Evolutionary conservation across 2,888 invertebrate genomes (phyloP).

Genomic region (Crossocerus cetratus): DNA sequence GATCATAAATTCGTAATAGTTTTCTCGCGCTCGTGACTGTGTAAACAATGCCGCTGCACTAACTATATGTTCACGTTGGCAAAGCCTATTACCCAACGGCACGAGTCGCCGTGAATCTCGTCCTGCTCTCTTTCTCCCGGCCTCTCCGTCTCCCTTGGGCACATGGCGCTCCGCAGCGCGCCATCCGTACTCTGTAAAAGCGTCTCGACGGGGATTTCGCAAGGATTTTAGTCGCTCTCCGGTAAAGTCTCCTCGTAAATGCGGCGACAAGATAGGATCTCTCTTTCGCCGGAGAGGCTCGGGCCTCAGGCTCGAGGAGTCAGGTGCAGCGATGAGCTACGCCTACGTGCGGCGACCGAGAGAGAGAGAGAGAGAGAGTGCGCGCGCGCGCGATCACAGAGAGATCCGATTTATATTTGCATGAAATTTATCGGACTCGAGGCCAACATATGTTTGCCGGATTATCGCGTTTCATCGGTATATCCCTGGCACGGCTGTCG

Average conservation of each 20-base stretch:
- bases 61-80: conserved; percentile 30
- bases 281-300: not conserved
- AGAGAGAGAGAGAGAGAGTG: not conserved
- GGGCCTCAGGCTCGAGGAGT: conserved; percentile 35
- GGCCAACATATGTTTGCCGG: conserved; percentile 42
- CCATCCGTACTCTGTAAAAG: conserved; percentile 35
- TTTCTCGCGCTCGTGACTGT: conserved; percentile 39
- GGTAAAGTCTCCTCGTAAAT: conserved; percentile 21
- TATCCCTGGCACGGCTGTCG: conserved; percentile 30
- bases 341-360: conserved; percentile 27
- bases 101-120: conserved; percentile 40
- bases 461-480: conserved; percentile 45
- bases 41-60: conserved; percentile 36
- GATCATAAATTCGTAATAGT: conserved; percentile 37
- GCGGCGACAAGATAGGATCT: conserved; percentile 51
- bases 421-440: conserved; percentile 45
- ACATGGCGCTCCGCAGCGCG: conserved; percentile 16
- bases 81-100: conserved; percentile 42
- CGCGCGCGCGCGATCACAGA: conserved; percentile 41
- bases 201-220: conserved; percentile 44
- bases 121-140: conserved; percentile 19
- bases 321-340: conserved; percentile 54
- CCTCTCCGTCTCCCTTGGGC: too few relatives aligned
- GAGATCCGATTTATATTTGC: conserved; percentile 53
- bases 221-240: conserved; percentile 30